Evolutionary conservation across 2,113 vertebrate genomes (phyloP), one percentile per base, ranked within the genome.

Genomic region (Ploceus nigricollis): DNA sequence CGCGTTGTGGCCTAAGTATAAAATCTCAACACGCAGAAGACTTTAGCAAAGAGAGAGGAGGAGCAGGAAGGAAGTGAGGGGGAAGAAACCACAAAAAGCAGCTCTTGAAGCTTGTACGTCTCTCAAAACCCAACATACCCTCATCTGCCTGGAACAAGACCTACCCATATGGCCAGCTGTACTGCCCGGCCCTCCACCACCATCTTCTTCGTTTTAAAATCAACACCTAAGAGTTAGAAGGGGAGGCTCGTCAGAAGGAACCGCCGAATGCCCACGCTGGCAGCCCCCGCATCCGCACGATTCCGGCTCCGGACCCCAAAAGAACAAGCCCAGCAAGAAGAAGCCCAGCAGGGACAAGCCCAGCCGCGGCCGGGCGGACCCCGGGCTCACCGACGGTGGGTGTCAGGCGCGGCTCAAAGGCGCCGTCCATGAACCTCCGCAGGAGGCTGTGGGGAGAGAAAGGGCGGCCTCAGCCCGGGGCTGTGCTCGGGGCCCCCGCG

Each of bases 141-240:
- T 6, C 7, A 7, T 1, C 15, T 1, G 10, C 1, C 18, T 3
- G 12, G 23, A 31, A 23, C n/a, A 13, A 15, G 9, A 90, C 92
- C 44, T 94, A 98, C 97, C 97, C 97, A 97, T 28, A 96, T 51
- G 1, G 97, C 96, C 7, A 97, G 94, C 66, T 93, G 96, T 0
- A 96, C 79, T 0, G 69, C 40, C 1, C 45, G 91, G 47, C 96
- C 90, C 3, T 91, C 53, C 8, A 93, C 31, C 56, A 89, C 40
- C 77, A 92, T 76, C 0, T 70, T 86, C 90, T 97, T 97, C 87
- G 71, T 89, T 77, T 93, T 96, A 47, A 97, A 97, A 78, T 96
- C 97, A 44, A 96, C 57, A 22, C 89, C 97, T 96, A 14, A 13
- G 33, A 6, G 4, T 1, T 1, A 85, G 5, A 5, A 72, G 23